Base-by-base conservation (phyloP, 2,888 invertebrate genomes). In the Chrysotoxum bicinctum region DNA sequence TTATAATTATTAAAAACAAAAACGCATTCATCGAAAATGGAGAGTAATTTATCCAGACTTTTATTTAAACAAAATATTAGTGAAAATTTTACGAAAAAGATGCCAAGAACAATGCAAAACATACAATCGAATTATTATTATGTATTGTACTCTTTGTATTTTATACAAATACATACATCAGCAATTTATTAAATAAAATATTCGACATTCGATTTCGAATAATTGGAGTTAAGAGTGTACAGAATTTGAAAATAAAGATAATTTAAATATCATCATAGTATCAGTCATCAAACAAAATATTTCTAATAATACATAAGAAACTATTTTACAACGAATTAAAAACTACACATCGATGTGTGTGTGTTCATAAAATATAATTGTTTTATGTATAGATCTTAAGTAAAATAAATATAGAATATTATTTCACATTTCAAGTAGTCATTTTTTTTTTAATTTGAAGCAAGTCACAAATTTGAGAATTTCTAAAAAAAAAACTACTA, bases 1-100 rank as follows among this genome's bases (percentile, higher is more conserved):
- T 66, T 98, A 98, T 94, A 97, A 97, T 93, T 98, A 98, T 93
- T 98, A 94, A 95, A 56, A 32, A 58, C 2, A 4, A 23, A 16
- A 35, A 23, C 10, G 23, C 14, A n/a, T 23, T 16, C 3, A 80
- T 54, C 79, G 35, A 70, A 48, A 66, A 50, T 64, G 58, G 74
- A 84, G 78, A 73, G 62, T 60, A 68, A 64, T 23, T 43, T 48
- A 60, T 79, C 52, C 66, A 43, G 75, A 84, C 79, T 75, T 80
- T 70, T 52, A 70, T 30, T 43, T 16, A 30, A 60, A 30, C 16
- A 7, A 75, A 80, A 68, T 12, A 50, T 35, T 23, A 66, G 68
- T 52, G 21, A 58, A 60, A 68, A 68, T 64, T 43, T 48, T 30
- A 66, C 6, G 50, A 72, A 58, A 32, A 66, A 80, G 19, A 83